Evolutionary conservation across 2,888 invertebrate genomes (phyloP), one percentile per base, ranked within the genome.

Genomic region (Tenthredo amoena): DNA sequence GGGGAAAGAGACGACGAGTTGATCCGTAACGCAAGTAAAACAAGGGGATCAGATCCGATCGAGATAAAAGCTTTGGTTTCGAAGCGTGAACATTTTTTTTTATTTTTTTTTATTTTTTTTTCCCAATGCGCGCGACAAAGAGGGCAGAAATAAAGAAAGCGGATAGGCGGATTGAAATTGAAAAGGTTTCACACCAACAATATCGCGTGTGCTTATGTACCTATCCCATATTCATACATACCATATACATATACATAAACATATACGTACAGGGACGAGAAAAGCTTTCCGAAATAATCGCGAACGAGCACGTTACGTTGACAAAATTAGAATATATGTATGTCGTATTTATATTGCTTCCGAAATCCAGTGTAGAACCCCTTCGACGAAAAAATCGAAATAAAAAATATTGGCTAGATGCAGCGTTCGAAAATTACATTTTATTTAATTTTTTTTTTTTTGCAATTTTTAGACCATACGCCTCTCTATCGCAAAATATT

Each of bases 11-110:
- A 43, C 21, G 43, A 21, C 40, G 74, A 43, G 43, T 74, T 74
- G 68, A 68, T 68, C 68, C 74, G 74, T 74, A 43, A 74, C 74
- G 74, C 77, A 77, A 77, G 77, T 77, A 77, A 77, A 77, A 77
- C 77, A 77, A 77, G 47, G 31, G 77, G 77, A 31, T 31, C 50
- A 31, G 77, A 77, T 47, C 50, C 31, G 77, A 77, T 77, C 55
- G 77, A 77, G 77, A 77, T 77, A 77, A 74, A 74, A 77, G 77
- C 77, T 77, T 55, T 40, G 55, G 77, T 26, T 77, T 77, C 55
- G 77, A 43, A 74, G 74, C 43, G 74, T 74, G 74, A 74, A 43
- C 4, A 74, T 72, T 72, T 43, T 72, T 72, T 40, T 21, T 9
- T 72, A 2, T 40, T 31, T 31, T 9, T 62, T 55, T 18, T 10